phyloP scores from a whole-genome alignment of 1,140 invertebrate genomes.

The Drosophila elegans region DNA sequence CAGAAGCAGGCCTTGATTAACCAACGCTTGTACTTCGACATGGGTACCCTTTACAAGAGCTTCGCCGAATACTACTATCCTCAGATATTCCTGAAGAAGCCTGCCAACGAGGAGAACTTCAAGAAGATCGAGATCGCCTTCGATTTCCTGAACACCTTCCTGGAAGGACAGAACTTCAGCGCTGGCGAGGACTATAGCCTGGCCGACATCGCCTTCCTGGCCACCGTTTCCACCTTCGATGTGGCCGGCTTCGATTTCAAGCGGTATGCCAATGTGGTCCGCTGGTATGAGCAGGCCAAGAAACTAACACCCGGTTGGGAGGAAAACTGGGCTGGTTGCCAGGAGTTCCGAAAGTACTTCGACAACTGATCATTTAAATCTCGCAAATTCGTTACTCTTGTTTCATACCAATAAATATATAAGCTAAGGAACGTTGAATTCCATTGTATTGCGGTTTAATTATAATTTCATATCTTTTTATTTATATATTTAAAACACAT shows the following conservation, averaged over 20 bases:
- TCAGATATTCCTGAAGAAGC: constrained; percentile 87
- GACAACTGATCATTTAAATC: constrained; percentile 31
- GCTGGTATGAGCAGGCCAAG: constrained; percentile 90
- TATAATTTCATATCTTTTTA: too few relatives aligned
- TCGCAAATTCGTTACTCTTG: background rate
- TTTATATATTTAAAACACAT: too few relatives aligned
- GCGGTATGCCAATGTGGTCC: constrained; percentile 88
- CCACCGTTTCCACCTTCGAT: constrained; percentile 88
- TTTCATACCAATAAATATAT: background rate
- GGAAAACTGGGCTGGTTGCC: constrained; percentile 86
- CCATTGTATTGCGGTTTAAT: too few relatives aligned
- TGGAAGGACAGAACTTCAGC: constrained; percentile 88
- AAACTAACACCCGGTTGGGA: constrained; percentile 90
- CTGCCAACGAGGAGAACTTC: constrained; percentile 87
- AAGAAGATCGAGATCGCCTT: constrained; percentile 88
- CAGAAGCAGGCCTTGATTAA: constrained; percentile 89
- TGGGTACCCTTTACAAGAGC: constrained; percentile 88
- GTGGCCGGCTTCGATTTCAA: constrained; percentile 88
- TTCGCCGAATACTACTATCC: constrained; percentile 89
- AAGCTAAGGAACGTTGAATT: too few relatives aligned
- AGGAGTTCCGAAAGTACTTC: constrained; percentile 60
- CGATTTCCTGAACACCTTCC: constrained; percentile 88
- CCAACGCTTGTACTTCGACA: constrained; percentile 90
- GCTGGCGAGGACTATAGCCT: constrained; percentile 90
- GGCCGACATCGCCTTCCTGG: constrained; percentile 89